Base-by-base conservation (phyloP, 2,797 vertebrate species). In the Oryzias sinensis region DNA sequence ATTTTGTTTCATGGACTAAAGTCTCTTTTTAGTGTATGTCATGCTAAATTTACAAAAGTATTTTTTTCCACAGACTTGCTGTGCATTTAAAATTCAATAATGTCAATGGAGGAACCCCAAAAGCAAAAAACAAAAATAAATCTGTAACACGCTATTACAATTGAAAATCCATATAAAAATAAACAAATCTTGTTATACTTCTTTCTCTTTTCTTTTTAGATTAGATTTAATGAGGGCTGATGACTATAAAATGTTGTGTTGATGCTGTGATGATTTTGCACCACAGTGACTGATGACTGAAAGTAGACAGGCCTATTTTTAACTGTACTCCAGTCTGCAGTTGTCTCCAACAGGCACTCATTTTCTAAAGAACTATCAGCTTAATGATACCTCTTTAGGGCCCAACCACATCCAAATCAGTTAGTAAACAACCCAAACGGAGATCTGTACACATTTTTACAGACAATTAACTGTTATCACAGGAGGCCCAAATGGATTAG, bases 401-500 rank as follows among this genome's bases (percentile, higher is more conserved):
- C 84, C 82, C 86, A 88, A 89, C 90, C 86, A 80, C 90, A 91
- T 91, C 90, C 90, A 92, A 91, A 91, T 91, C 88, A 89, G 86
- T 89, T 90, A 89, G 88, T 90, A 90, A 92, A 90, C 90, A 91
- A 89, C 88, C 84, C 82, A 90, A 91, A 90, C 82, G 80, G 89
- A 87, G 90, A 90, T 89, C 88, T 89, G 88, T 87, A 89, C 88
- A 90, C 90, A 91, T 90, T 91, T 92, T 91, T 90, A 92, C 90
- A 91, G 87, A 90, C 90, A 91, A 92, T 93, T 91, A 92, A 91
- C 87, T 82, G 87, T 89, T 90, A 90, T 89, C 86, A 88, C 57
- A 80, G 88, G 83, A 84, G 84, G 87, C 81, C 82, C 79, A 86
- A 90, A 89, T 87, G 88, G 90, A 91, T 91, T 90, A 91, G 87